Conservation (phyloP, 2,888 invertebrate genomes). For the Bimastos eiseni region DNA sequence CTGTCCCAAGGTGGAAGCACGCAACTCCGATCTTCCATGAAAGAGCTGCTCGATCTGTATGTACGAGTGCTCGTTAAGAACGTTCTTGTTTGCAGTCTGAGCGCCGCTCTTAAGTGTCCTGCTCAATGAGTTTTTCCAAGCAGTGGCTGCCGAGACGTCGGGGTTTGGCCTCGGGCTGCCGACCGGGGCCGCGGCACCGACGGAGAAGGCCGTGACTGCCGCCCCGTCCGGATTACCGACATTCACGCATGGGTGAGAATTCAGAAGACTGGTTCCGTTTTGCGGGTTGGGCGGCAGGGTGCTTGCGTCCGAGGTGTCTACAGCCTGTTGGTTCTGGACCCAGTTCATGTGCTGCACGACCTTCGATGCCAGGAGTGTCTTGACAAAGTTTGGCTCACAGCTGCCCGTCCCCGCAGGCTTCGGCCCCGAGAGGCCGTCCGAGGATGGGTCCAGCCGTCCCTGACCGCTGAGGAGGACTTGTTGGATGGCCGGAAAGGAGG, state of each 20-base stretch:
- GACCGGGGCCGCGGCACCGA: background rate
- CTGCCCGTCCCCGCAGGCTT: background rate
- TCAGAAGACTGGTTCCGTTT: background rate
- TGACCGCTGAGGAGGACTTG: constrained; percentile 8
- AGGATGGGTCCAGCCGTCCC: background rate
- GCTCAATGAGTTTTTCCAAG: background rate
- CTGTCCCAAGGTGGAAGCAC: background rate
- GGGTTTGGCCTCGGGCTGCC: background rate
- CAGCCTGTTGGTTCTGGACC: background rate
- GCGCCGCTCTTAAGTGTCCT: background rate
- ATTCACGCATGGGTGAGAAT: background rate
- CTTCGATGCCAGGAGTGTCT: constrained; percentile 91
- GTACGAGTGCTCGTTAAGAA: constrained; percentile 1
- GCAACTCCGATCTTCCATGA: background rate
- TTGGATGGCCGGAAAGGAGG: background rate
- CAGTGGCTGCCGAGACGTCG: background rate
- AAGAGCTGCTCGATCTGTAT: background rate
- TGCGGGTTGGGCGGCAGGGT: background rate
- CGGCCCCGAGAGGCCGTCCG: no score
- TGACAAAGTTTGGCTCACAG: constrained; percentile 76
- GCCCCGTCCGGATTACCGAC: background rate
- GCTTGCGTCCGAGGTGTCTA: background rate
- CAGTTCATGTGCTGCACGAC: constrained; percentile 48
- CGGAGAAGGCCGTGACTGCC: background rate
- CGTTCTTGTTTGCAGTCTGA: background rate